phyloP scores from a whole-genome alignment of 92 coral and sea anemone species.

The Epizoanthus illoricatus region DNA sequence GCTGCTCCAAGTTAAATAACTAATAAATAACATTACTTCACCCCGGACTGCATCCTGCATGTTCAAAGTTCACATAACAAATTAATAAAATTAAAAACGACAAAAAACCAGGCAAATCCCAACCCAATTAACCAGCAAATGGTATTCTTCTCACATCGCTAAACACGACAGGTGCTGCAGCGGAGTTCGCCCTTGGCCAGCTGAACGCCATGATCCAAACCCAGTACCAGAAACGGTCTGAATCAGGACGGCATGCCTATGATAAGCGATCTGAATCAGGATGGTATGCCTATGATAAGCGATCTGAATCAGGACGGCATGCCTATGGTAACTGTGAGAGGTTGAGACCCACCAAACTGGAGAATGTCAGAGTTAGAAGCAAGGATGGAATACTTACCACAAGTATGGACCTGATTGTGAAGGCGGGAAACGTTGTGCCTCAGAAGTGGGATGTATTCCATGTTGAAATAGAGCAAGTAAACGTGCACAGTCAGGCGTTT shows the following conservation, averaged over 20 bases:
- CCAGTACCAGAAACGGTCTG: slow-evolving; percentile 8
- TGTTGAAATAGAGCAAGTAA: slow-evolving; percentile 10
- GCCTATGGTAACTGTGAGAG: slow-evolving; percentile 36
- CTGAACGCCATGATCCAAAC: slow-evolving; percentile 35
- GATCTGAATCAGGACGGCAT: neutral
- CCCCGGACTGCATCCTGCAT: too few relatives aligned
- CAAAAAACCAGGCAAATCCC: too few relatives aligned
- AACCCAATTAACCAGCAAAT: neutral
- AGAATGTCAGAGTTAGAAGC: slow-evolving; percentile 12
- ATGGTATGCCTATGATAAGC: neutral
- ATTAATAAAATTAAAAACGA: too few relatives aligned
- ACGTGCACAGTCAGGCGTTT: neutral
- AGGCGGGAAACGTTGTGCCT: slow-evolving; percentile 34
- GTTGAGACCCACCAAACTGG: slow-evolving; percentile 10
- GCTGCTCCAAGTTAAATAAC: too few relatives aligned
- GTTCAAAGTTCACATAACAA: too few relatives aligned
- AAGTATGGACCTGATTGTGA: slow-evolving; percentile 39
- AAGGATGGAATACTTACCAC: slow-evolving; percentile 15
- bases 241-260: neutral
- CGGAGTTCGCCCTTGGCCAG: slow-evolving; percentile 43
- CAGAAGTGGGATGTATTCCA: slow-evolving; percentile 10
- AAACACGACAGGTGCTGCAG: neutral
- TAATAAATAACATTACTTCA: too few relatives aligned
- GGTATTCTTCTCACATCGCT: neutral
- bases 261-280: neutral